These are phyloP conservation scores for Physella acuta DNA, from an alignment of 1,140 invertebrate genomes.

Conservation along the genomic window DNA sequence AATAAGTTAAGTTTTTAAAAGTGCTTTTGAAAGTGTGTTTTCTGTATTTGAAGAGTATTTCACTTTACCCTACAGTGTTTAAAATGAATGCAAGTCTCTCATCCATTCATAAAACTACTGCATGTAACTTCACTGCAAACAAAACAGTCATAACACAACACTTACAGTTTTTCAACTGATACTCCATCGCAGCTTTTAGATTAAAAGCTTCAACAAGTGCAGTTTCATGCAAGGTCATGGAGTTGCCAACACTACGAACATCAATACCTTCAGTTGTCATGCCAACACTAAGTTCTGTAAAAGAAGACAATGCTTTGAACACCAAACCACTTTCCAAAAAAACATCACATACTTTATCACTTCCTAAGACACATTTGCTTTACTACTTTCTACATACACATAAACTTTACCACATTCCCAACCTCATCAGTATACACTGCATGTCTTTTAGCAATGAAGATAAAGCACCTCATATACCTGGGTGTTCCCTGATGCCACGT, in stretches of 20 bases:
- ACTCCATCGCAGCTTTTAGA: constrained; percentile 97
- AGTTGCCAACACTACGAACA: constrained; percentile 95
- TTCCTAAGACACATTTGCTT: too few relatives aligned
- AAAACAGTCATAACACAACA: constrained; percentile 24
- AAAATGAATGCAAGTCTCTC: too few relatives aligned
- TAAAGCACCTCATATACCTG: constrained; percentile 59
- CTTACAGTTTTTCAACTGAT: constrained; percentile 90
- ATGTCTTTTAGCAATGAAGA: background rate
- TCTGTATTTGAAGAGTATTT: too few relatives aligned
- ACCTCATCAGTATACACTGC: too few relatives aligned
- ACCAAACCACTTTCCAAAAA: background rate
- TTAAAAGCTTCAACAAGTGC: constrained; percentile 98
- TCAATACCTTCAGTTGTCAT: constrained; percentile 98
- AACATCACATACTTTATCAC: background rate
- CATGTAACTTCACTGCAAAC: too few relatives aligned
- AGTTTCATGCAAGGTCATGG: constrained; percentile 91
- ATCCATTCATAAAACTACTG: too few relatives aligned
- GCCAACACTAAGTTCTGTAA: constrained; percentile 86
- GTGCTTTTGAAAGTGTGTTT: too few relatives aligned
- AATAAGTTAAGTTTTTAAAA: too few relatives aligned
- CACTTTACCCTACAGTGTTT: too few relatives aligned
- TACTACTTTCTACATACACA: too few relatives aligned
- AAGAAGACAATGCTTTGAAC: background rate
- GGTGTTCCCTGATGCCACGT: constrained; percentile 92
- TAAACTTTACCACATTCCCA: too few relatives aligned